Evolutionary conservation across 2,797 vertebrate genomes (phyloP).

Genomic region (Xenentodon cancila): DNA sequence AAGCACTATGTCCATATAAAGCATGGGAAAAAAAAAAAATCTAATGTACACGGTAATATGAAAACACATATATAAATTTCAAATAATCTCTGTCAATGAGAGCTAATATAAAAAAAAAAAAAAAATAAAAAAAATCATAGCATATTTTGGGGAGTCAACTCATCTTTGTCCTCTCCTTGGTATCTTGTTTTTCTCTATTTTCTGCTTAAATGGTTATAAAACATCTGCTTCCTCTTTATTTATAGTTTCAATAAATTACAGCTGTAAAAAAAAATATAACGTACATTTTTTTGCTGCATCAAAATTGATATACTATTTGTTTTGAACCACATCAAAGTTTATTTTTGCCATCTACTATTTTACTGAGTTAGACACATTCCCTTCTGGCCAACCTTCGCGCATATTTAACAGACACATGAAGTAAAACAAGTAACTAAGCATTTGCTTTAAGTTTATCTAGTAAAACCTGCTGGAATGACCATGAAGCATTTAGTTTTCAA

Average conservation of each 20-base stretch:
- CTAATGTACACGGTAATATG: neutral
- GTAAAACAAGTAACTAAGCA: slow-evolving; percentile 34
- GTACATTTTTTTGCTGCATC: neutral
- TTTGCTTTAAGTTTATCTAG: slow-evolving; percentile 31
- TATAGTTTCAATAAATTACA: too few relatives aligned
- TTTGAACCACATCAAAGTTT: slow-evolving; percentile 43
- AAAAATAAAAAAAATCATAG: too few relatives aligned
- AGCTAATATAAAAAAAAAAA: neutral
- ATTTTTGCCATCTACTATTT: slow-evolving; percentile 37
- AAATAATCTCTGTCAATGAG: neutral
- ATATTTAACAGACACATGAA: slow-evolving; percentile 24
- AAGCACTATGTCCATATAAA: neutral
- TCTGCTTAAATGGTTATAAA: slow-evolving; percentile 4
- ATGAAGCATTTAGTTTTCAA: slow-evolving; percentile 19
- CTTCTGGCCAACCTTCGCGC: slow-evolving; percentile 26
- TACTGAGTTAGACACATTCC: slow-evolving; percentile 21
- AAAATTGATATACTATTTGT: slow-evolving; percentile 34
- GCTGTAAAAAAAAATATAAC: slow-evolving; percentile 11
- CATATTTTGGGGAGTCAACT: slow-evolving; percentile 9
- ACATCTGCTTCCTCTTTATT: slow-evolving; percentile 13
- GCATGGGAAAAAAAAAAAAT: too few relatives aligned
- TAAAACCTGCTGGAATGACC: slow-evolving; percentile 24
- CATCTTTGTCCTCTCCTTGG: slow-evolving; percentile 1
- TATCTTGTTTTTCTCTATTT: slow-evolving; percentile 7
- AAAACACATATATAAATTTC: too few relatives aligned